Evolutionary conservation across 2,113 vertebrate genomes (phyloP), one percentile per base, ranked within the genome.

Genomic region (Pagrus major): DNA sequence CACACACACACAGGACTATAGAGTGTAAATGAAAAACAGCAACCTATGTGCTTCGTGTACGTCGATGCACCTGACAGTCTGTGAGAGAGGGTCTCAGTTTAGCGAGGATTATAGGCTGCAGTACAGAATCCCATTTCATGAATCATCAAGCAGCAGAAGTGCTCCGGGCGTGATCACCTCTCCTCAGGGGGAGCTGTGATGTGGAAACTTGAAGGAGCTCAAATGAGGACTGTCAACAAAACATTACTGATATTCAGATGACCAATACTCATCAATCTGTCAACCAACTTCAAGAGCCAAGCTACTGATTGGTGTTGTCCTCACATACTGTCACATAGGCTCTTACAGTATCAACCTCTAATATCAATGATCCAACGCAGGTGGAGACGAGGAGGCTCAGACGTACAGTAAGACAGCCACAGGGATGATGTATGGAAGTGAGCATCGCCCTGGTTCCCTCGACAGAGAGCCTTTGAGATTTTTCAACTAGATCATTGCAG

Each of bases 61-160:
- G 63, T 35, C 71, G 73, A 74, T 77, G 67, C 63, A 83, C 52
- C 61, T 35, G 83, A 81, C 71, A 78, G 55, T 59, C 78, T 66
- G 76, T 84, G 75, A 80, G 61, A 69, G 60, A 77, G 47, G 67
- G 85, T 80, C 76, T 76, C 49, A 56, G 41, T 84, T 76, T 71
- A 71, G 67, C 33, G 66, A 71, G 42, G 81, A 89, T 88, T 91
- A 88, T 78, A 76, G 77, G 74, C 72, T 59, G 44, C 64, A 75
- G 69, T 23, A 79, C 73, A 84, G 75, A 83, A 89, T 90, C 68
- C 76, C 85, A 91, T 93, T 94, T 94, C 91, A 93, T 93, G 92
- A 94, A 84, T 88, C 93, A 93, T 93, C 89, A 89, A 91, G 77
- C 87, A 87, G 80, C 67, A 80, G 70, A 78, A 64, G 42, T 39